Evolutionary conservation across 2,797 vertebrate genomes (phyloP).

Genomic region (Lagorchestes hirsutus): DNA sequence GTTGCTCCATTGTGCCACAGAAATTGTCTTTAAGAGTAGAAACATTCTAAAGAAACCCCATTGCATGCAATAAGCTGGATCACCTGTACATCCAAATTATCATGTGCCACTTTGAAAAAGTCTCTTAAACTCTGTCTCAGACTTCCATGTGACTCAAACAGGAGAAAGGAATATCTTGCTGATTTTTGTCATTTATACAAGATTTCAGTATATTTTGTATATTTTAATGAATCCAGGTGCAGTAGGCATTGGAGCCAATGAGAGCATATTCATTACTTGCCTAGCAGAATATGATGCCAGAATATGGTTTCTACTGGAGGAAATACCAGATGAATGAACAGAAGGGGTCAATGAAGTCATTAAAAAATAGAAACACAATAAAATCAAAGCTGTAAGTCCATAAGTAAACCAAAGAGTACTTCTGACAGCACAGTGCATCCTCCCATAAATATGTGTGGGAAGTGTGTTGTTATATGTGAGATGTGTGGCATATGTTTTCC

Average conservation of each 20-base stretch:
- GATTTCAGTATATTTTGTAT: background rate
- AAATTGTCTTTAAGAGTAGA: background rate
- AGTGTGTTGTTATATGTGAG: background rate
- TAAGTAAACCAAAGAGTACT: background rate
- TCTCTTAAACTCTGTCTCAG: background rate
- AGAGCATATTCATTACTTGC: background rate
- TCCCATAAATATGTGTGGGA: background rate
- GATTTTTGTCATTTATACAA: background rate
- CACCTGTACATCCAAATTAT: background rate
- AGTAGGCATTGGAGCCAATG: background rate
- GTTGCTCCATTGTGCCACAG: background rate
- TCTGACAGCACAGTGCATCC: background rate
- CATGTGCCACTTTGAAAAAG: background rate
- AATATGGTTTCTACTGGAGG: background rate
- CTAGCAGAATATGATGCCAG: background rate
- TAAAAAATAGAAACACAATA: background rate
- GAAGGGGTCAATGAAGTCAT: background rate
- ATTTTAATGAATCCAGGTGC: background rate
- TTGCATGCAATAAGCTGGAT: background rate
- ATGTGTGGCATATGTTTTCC: background rate
- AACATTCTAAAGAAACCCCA: background rate
- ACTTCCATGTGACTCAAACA: background rate
- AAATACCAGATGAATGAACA: background rate
- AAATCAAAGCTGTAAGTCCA: background rate
- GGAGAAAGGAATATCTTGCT: background rate